Conservation (phyloP, 2,888 invertebrate species). For the Trissoscelio sp. region DNA sequence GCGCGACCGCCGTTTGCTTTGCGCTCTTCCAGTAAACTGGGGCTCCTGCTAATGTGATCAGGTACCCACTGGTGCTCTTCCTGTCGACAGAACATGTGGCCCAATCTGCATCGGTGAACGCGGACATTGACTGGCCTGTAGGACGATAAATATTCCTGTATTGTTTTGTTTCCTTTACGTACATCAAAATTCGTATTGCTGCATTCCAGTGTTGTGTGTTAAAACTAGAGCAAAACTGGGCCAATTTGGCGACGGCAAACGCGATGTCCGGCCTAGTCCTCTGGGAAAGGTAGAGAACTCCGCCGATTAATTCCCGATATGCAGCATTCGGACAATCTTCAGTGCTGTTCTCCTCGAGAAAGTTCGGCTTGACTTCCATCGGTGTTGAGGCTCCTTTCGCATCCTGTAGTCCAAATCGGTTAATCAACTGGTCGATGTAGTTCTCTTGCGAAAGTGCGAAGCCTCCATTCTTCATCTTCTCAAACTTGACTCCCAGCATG, state of each 20-base stretch:
- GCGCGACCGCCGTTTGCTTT: slow-evolving; percentile 41
- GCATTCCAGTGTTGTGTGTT: slow-evolving; percentile 57
- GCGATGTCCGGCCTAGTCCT: too few relatives aligned
- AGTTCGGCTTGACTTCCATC: too few relatives aligned
- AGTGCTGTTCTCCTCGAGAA: too few relatives aligned
- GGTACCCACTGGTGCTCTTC: slow-evolving; percentile 54
- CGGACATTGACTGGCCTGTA: slow-evolving; percentile 8
- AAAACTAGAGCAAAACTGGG: slow-evolving; percentile 38
- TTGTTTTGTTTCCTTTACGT: slow-evolving; percentile 43
- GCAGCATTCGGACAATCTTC: too few relatives aligned
- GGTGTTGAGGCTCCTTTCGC: too few relatives aligned
- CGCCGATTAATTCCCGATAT: too few relatives aligned
- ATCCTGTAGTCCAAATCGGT: slow-evolving; percentile 41
- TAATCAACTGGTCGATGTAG: slow-evolving; percentile 42
- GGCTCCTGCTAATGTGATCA: slow-evolving; percentile 32
- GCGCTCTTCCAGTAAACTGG: slow-evolving; percentile 45
- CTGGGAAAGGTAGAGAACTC: too few relatives aligned
- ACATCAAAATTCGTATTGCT: slow-evolving; percentile 47
- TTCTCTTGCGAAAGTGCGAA: slow-evolving; percentile 36
- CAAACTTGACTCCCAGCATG: slow-evolving; percentile 64
- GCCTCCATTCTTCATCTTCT: slow-evolving; percentile 24
- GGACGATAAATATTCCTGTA: slow-evolving; percentile 17
- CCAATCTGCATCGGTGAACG: slow-evolving; percentile 59
- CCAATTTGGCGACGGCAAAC: slow-evolving; percentile 48
- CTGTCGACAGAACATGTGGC: slow-evolving; percentile 30